Conservation (phyloP, 2,888 invertebrate species). For the Diploptera punctata region DNA sequence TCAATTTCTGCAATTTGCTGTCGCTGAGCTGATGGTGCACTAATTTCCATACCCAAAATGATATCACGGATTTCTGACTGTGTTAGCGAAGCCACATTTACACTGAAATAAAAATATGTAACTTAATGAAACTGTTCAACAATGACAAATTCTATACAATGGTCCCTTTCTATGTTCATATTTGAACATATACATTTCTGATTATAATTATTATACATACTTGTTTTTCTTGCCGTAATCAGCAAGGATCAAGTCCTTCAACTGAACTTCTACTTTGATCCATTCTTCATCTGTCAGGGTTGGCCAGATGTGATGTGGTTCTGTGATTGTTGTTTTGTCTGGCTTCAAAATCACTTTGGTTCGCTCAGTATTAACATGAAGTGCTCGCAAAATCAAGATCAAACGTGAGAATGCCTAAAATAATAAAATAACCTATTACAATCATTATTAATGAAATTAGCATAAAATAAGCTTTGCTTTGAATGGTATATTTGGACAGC, state of each 20-base stretch:
- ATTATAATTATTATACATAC: constrained; percentile 54
- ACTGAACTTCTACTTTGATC: constrained; percentile 98
- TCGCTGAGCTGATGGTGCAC: constrained; percentile 97
- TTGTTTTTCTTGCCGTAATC: constrained; percentile 99
- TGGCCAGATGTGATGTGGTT: constrained; percentile 99
- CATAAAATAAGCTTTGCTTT: no score
- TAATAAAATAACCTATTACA: constrained; percentile 9
- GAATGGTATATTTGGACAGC: no score
- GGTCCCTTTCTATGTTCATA: background rate
- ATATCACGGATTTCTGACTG: constrained; percentile 99
- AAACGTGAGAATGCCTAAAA: constrained; percentile 91
- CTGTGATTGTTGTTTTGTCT: constrained; percentile 98
- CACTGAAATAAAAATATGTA: constrained; percentile 59
- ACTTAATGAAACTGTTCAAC: background rate
- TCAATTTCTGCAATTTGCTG: constrained; percentile 99
- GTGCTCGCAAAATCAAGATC: constrained; percentile 93
- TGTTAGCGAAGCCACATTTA: constrained; percentile 97
- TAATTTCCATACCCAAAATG: constrained; percentile 99
- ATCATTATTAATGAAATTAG: constrained; percentile 15
- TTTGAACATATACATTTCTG: background rate
- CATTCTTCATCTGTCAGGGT: constrained; percentile 97
- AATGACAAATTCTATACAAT: background rate
- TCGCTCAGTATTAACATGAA: constrained; percentile 98
- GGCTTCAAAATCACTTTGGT: constrained; percentile 99
- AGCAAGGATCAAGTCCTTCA: constrained; percentile 97